These are phyloP conservation scores for Callosobruchus maculatus DNA, from an alignment of 2,888 invertebrate species.

Conservation along the genomic window DNA sequence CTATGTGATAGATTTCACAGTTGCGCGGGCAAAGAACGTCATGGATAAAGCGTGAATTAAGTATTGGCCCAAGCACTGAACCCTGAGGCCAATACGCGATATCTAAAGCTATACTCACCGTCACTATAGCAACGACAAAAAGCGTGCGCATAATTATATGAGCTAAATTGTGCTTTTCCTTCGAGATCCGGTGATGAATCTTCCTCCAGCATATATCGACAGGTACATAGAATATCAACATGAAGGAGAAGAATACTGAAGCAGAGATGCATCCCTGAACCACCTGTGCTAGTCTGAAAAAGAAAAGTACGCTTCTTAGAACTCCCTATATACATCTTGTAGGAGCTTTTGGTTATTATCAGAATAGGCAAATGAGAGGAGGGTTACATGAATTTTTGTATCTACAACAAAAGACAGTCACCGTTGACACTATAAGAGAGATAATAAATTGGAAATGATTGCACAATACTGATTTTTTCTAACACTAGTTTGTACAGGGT, in stretches of 20 bases:
- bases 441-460: too few relatives aligned
- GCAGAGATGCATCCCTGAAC: constrained; percentile 83
- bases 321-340: not conserved
- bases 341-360: not conserved
- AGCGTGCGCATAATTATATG: constrained; percentile 55
- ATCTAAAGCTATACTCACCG: not conserved
- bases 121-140: constrained; percentile 58
- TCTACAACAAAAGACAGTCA: too few relatives aligned
- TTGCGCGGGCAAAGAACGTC: too few relatives aligned
- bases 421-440: too few relatives aligned
- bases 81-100: too few relatives aligned
- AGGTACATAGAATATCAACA: constrained; percentile 92
- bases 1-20: too few relatives aligned
- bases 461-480: too few relatives aligned
- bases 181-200: constrained; percentile 53
- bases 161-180: constrained; percentile 49
- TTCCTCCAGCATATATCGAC: constrained; percentile 85
- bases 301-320: not conserved
- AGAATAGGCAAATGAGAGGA: too few relatives aligned
- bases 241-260: constrained; percentile 89
- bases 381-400: too few relatives aligned
- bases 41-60: too few relatives aligned
- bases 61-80: too few relatives aligned
- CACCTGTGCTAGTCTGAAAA: constrained; percentile 64
- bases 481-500: too few relatives aligned